Base-by-base conservation (phyloP, 2,797 vertebrate species). In the Pseudochromis fuscus region DNA sequence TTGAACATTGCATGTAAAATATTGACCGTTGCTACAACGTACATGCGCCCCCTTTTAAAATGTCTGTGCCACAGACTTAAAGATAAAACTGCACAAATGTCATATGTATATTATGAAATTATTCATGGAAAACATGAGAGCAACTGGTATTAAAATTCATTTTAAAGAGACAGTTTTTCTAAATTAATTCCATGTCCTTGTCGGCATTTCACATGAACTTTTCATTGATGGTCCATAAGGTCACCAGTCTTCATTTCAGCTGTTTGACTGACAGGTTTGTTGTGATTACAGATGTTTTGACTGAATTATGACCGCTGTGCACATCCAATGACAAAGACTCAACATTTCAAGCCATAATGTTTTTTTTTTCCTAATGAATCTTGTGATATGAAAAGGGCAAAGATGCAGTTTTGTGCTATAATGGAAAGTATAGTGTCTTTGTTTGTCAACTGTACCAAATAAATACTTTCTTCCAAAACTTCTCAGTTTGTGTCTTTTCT, bases 361-460 rank as follows among this genome's bases (percentile, higher is more conserved):
- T 72, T 63, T 69, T 64, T 50, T n/a, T n/a, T n/a, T n/a, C n/a
- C n/a, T n/a, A 6, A 19, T 23, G 7, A 57, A 21, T 37, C 13
- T 13, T 51, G n/a, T n/a, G n/a, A 57, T 48, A 60, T 50, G 28
- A 64, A 58, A 78, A 67, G 59, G 77, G 58, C 19, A 65, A 79
- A 48, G 3, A 73, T 79, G 35, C 65, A 55, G 59, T 86, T 84
- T 85, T 87, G 75, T 86, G 85, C 53, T 74, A 27, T 46, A 42
- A 49, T 61, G 28, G 40, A 72, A 82, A 40, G 57, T 78, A 64
- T 74, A 77, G 51, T 77, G 68, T 77, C 51, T 76, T 80, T 77
- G 66, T 78, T 77, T 86, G 61, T 83, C 64, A 70, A 77, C 79
- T 81, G 71, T 83, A 80, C 68, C 57, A 85, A 91, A 92, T 89